A percentile compares a stretch with the other conserved stretches of the same genome.
Conservation (phyloP, 2,113 vertebrate species). For the Otocyon megalotis region DNA sequence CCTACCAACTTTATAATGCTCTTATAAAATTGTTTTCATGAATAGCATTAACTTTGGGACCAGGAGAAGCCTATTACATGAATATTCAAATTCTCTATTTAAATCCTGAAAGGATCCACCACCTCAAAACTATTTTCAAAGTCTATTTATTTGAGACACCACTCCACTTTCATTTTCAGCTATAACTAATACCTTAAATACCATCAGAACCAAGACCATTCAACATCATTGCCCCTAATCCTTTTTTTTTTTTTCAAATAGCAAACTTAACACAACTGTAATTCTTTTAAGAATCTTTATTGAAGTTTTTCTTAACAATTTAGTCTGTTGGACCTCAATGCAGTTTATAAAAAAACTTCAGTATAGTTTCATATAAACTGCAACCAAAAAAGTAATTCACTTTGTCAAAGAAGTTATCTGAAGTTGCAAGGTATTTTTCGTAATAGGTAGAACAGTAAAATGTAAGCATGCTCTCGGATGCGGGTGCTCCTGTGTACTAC, state of each 20-base stretch:
- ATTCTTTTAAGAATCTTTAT: conserved; percentile 88
- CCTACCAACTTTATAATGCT: conserved; percentile 19
- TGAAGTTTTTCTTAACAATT: conserved; percentile 83
- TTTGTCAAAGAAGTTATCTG: conserved; percentile 85
- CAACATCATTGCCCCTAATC: neutral
- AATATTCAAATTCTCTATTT: conserved; percentile 70
- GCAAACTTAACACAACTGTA: conserved; percentile 82
- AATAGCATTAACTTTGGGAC: conserved; percentile 44
- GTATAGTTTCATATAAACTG: conserved; percentile 83
- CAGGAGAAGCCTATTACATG: conserved; percentile 8
- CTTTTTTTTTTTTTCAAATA: conserved; percentile 76
- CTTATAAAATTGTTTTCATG: conserved; percentile 45
- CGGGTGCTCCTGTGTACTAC: conserved; percentile 73
- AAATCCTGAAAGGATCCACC: conserved; percentile 47
- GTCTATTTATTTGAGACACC: conserved; percentile 29
- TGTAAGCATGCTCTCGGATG: conserved; percentile 85
- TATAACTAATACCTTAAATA: conserved; percentile 36
- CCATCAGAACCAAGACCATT: neutral
- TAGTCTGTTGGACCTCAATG: conserved; percentile 79
- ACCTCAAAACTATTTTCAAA: conserved; percentile 55
- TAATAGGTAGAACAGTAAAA: conserved; percentile 84
- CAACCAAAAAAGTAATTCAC: conserved; percentile 85
- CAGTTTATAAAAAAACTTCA: conserved; percentile 82
- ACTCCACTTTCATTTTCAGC: conserved; percentile 1
- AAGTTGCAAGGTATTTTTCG: conserved; percentile 79